These are phyloP conservation scores for Drosophila repleta DNA, from an alignment of 1,140 invertebrate species.

Conservation along the genomic window DNA sequence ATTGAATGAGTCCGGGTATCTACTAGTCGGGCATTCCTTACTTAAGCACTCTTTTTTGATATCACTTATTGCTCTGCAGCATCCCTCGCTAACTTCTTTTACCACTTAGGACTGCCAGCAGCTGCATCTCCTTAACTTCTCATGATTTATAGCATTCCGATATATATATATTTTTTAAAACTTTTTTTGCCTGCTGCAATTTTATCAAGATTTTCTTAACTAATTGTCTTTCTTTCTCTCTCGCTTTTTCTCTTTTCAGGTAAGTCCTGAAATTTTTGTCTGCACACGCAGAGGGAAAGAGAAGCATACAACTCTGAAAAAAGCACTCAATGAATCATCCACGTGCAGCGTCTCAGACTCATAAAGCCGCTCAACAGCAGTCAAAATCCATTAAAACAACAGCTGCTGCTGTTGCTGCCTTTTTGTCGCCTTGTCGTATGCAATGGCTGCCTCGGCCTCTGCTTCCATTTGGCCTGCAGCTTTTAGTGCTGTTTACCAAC, in stretches of 20 bases:
- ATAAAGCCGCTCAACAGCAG: constrained; percentile 38
- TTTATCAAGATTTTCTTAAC: constrained; percentile 15
- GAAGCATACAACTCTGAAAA: constrained; percentile 6
- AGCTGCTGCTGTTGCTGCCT: constrained; percentile 10
- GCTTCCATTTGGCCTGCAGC: constrained; percentile 32
- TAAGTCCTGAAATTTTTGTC: constrained; percentile 42
- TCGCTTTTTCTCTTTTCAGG: constrained; percentile 53
- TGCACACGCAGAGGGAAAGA: constrained; percentile 3
- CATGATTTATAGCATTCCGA: not conserved
- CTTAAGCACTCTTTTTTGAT: not conserved
- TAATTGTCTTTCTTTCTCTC: constrained; percentile 38
- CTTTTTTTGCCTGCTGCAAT: not conserved
- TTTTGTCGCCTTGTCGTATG: constrained; percentile 39
- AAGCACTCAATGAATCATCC: constrained; percentile 45
- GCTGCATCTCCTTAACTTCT: no score
- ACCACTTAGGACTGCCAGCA: no score
- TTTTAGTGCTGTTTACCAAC: constrained; percentile 41
- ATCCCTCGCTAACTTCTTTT: not conserved
- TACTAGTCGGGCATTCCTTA: not conserved
- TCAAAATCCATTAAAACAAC: constrained; percentile 38
- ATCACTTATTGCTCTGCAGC: not conserved
- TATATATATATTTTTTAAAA: constrained; percentile 3
- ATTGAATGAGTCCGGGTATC: not conserved
- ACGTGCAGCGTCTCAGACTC: constrained; percentile 5
- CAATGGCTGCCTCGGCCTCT: constrained; percentile 10